These are phyloP conservation scores for Phalloptychus januarius DNA, from an alignment of 2,797 vertebrate genomes.

Conservation along the genomic window DNA sequence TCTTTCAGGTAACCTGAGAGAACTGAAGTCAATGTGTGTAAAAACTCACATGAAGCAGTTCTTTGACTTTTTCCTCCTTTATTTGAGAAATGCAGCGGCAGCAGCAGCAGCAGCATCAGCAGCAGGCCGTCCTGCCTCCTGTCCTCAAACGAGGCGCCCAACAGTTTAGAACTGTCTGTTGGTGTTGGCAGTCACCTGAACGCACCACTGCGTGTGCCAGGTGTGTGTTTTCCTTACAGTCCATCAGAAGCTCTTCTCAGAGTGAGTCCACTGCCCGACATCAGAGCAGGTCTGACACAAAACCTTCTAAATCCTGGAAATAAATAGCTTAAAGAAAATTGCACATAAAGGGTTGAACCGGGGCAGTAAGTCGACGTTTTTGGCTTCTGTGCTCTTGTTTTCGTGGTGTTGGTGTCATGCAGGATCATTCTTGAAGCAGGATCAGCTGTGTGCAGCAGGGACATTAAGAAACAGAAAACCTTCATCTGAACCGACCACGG, in stretches of 20 bases:
- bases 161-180: conserved; percentile 14
- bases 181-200: conserved; percentile 23
- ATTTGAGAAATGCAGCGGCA: conserved; percentile 56
- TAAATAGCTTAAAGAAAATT: conserved; percentile 32
- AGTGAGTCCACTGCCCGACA: conserved; percentile 1
- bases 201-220: not conserved
- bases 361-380: conserved; percentile 3
- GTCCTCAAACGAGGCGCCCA: conserved; percentile 30
- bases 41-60: not conserved
- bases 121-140: conserved; percentile 15
- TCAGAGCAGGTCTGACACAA: conserved; percentile 11
- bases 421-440: conserved; percentile 10
- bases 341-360: conserved; percentile 9
- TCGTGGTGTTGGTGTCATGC: conserved; percentile 14
- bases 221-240: conserved; percentile 7
- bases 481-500: not conserved
- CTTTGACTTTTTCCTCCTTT: conserved; percentile 29
- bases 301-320: conserved; percentile 13
- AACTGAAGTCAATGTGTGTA: not conserved
- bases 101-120: conserved; percentile 22
- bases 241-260: not conserved
- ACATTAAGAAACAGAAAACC: not conserved
- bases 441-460: not conserved
- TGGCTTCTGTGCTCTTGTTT: conserved; percentile 29
- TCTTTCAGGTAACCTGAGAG: no score